Evolutionary conservation across 2,888 invertebrate species (phyloP), one percentile per base, ranked within the genome.

Genomic region (Conchocele bisecta): DNA sequence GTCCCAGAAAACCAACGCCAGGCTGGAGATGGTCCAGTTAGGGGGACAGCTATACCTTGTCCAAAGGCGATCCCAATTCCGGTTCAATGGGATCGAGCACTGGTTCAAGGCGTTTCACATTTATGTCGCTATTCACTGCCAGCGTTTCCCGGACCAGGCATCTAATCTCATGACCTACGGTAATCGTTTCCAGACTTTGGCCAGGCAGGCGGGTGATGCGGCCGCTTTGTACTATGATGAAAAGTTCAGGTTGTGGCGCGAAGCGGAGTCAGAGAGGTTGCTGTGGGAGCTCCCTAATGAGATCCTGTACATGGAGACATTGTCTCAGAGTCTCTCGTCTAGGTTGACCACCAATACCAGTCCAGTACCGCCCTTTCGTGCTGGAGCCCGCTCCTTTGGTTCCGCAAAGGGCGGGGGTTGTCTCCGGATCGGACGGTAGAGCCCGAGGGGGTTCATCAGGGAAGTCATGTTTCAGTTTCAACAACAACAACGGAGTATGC

Each of bases 171-270:
- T 50, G 50, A 28, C 28, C 9, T 50, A 50, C 22, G 17, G 17
- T 3, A 31, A 50, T 5, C n/a, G n/a, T 2, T 31, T 50, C 2
- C n/a, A 31, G 26, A 24, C 17, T 17, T 28, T 50, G 50, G 31
- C 6, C 17, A 50, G 29, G 50, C 50, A 5, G 50, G 29, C 6
- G n/a, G n/a, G n/a, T n/a, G n/a, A n/a, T n/a, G n/a, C n/a, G n/a
- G n/a, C n/a, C n/a, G n/a, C n/a, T n/a, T 50, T 50, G 50, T 50
- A 31, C 29, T 50, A 50, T 28, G 50, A 50, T 15, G 31, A 28
- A 50, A 50, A 28, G 6, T 50, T 50, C 15, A 28, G 50, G 28
- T 17, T n/a, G 2, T 15, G 28, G 17, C 4, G 50, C n/a, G 29
- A 50, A 22, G 6, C 3, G 5, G 29, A 50, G 9, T 31, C 50